A percentile compares a stretch with the other conserved stretches of the same genome.
Conservation (phyloP, 2,113 vertebrate genomes). For the Oryzias javanicus region DNA sequence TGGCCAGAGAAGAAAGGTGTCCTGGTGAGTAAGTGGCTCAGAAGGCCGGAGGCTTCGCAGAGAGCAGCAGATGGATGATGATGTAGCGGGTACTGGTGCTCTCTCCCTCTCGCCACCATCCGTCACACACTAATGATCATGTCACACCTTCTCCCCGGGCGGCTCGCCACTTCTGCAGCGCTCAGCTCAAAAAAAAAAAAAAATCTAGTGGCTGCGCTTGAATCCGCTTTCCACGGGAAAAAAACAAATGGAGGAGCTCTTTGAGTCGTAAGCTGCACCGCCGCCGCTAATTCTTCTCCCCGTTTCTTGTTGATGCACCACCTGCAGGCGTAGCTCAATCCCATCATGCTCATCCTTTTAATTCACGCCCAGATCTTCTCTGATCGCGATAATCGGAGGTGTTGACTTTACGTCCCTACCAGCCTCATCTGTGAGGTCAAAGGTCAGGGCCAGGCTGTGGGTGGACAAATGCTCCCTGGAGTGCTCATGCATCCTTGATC, state of each 20-base stretch:
- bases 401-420: neutral
- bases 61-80: constrained; percentile 75
- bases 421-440: constrained; percentile 14
- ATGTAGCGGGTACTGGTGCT: constrained; percentile 68
- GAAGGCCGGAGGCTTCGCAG: constrained; percentile 56
- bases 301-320: constrained; percentile 13
- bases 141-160: constrained; percentile 74
- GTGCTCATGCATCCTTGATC: constrained; percentile 5
- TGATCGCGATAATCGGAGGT: constrained; percentile 9
- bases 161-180: constrained; percentile 64
- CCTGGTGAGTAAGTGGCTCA: constrained; percentile 67
- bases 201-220: constrained; percentile 51
- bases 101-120: constrained; percentile 70
- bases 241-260: no score
- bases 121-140: constrained; percentile 76
- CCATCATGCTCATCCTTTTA: neutral
- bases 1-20: constrained; percentile 67
- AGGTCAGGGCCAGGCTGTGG: constrained; percentile 41
- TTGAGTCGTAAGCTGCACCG: constrained; percentile 14
- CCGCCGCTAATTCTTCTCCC: constrained; percentile 46
- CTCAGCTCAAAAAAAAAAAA: constrained; percentile 61
- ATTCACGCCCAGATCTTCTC: constrained; percentile 9
- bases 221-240: constrained; percentile 32
- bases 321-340: constrained; percentile 4
- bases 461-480: constrained; percentile 26